Base-by-base conservation (phyloP, 2,888 invertebrate species). In the Drosophila setosimentum region DNA sequence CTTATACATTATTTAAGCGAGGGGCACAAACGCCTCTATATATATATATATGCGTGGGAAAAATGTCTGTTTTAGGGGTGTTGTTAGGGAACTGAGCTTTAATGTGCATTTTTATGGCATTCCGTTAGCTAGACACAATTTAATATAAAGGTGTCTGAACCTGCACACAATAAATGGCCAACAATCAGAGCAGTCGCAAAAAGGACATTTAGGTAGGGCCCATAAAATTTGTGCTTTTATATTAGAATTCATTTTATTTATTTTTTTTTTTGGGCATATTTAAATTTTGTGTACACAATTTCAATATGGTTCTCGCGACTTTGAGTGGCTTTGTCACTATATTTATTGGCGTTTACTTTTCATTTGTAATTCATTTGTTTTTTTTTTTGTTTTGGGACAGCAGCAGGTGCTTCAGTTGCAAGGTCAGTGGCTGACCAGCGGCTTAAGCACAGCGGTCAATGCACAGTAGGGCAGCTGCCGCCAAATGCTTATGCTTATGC, bases 141-240 rank as follows among this genome's bases (percentile, higher is more conserved):
- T 85, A 85, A 85, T 89, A 77, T 75, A 70, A 87, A 89, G 84
- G 84, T 85, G 90, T 79, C 84, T 85, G 84, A 87, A 85, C 87
- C 75, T 61, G 62, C 50, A 59, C 45, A 73, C 76, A 83, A 83
- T 83, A 83, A 88, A 83, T 84, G 70, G 81, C 72, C 59, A 51
- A 49, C 66, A 58, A 63, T 70, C 81, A 45, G 50, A 51, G 35
- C 54, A 45, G 42, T 21, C 13, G 37, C 50, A 45, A 55, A 3
- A 16, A 21, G 18, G 42, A 40, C 66, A 62, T 45, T 45, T 21
- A 21, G 45, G 7, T 21, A 21, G 45, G 7, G 16, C 16, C 21
- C 45, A 67, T 70, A 78, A 76, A 76, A 64, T 33, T 42, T 51
- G 58, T 68, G 65, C 64, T 42, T 68, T 72, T 65, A 27, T 66